These are phyloP conservation scores for Drosophila mayri DNA, from an alignment of 1,140 invertebrate species.

Conservation along the genomic window DNA sequence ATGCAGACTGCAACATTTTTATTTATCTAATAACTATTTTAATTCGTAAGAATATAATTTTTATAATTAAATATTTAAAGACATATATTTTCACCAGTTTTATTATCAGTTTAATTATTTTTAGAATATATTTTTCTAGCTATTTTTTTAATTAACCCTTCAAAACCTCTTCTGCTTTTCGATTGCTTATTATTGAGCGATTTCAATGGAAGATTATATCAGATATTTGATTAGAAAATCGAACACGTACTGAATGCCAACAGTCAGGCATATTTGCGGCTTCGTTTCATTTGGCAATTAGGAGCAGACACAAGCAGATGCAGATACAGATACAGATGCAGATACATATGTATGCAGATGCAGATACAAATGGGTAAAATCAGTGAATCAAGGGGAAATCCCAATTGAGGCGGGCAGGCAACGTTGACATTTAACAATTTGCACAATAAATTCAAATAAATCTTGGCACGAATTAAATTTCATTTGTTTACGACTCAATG, in stretches of 20 bases:
- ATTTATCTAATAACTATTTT: too few species aligned
- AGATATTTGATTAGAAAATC: constrained; percentile 25
- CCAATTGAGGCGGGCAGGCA: neutral
- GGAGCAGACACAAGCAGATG: neutral
- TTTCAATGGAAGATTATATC: neutral
- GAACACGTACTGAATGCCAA: constrained; percentile 15
- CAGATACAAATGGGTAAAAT: constrained; percentile 4
- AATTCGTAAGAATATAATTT: too few species aligned
- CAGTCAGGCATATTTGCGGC: constrained; percentile 47
- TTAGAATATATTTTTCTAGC: too few species aligned
- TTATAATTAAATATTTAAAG: too few species aligned
- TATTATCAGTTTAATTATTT: too few species aligned
- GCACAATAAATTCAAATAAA: constrained; percentile 67
- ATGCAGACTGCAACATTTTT: too few species aligned
- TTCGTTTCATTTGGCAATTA: constrained; percentile 43
- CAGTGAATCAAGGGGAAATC: neutral
- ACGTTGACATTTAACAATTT: constrained; percentile 55
- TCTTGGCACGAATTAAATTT: constrained; percentile 74
- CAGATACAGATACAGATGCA: neutral
- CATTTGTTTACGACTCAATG: constrained; percentile 77
- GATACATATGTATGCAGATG: too few species aligned
- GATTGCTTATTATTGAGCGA: neutral
- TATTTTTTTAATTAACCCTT: too few species aligned
- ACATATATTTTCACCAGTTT: too few species aligned
- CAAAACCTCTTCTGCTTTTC: neutral